Conservation (phyloP, 2,797 vertebrate genomes). For the Mus spretus region DNA sequence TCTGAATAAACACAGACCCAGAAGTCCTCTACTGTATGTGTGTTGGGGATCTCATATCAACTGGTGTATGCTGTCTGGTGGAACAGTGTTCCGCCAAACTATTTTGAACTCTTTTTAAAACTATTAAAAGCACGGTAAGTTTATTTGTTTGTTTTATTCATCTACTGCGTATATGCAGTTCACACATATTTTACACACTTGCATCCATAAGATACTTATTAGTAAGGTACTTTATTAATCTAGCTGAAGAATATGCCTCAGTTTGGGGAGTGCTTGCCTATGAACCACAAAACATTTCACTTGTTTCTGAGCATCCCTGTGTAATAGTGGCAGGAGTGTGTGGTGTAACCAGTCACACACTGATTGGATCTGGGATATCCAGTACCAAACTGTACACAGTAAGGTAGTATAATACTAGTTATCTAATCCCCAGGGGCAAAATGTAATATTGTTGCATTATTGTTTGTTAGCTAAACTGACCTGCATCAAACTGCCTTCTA, state of each 20-base stretch:
- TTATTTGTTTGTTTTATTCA: conserved; percentile 33
- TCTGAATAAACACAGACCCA: no score
- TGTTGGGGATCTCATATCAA: no score
- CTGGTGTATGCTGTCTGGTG: no score
- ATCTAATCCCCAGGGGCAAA: neutral
- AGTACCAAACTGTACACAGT: neutral
- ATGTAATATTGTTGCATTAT: neutral
- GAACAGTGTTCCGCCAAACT: neutral
- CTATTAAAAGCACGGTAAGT: neutral
- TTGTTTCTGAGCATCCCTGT: neutral
- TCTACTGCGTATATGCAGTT: neutral
- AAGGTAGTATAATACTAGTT: neutral
- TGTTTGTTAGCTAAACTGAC: neutral
- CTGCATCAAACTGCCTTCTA: neutral
- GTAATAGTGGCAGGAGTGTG: neutral
- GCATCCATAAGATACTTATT: conserved; percentile 31
- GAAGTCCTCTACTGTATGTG: no score
- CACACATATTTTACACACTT: neutral
- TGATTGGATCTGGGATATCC: neutral
- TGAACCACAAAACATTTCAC: no score
- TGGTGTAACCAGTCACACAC: neutral
- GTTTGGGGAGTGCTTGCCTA: neutral
- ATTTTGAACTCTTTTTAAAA: neutral
- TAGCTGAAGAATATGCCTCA: neutral
- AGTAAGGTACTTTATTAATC: conserved; percentile 37